phyloP scores from a whole-genome alignment of 2,888 invertebrate species.

The Drepanosiphum platanoidis region DNA sequence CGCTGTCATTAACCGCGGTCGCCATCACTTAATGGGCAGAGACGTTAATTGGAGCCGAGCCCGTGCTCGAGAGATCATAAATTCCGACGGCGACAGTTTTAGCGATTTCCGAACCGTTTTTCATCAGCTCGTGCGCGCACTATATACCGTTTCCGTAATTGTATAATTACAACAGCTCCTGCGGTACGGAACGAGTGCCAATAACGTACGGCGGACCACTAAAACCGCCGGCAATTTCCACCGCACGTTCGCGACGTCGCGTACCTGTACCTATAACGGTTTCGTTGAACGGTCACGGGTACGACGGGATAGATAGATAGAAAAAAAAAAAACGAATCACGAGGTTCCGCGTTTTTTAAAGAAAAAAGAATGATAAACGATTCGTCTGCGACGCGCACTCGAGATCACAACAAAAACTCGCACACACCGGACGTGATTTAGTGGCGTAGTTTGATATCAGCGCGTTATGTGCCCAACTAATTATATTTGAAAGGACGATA shows the following conservation, averaged over 20 bases:
- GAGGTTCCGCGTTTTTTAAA: not conserved
- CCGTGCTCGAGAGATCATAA: conserved; percentile 19
- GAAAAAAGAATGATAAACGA: not conserved
- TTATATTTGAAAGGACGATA: too few relatives aligned
- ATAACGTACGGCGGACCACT: not conserved
- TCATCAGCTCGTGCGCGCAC: not conserved
- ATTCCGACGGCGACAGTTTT: conserved; percentile 12
- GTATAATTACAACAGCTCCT: not conserved
- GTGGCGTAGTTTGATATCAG: too few relatives aligned
- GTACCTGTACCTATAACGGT: conserved; percentile 13
- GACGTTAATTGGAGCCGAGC: conserved; percentile 14
- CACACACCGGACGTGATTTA: not conserved
- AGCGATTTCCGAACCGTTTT: conserved; percentile 22
- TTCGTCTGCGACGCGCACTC: not conserved
- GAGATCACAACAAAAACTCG: not conserved
- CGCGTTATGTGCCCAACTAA: too few relatives aligned
- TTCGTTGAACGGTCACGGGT: not conserved
- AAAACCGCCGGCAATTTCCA: not conserved
- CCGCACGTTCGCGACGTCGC: not conserved
- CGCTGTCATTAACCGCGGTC: not conserved
- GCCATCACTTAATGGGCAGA: not conserved
- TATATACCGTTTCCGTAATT: conserved; percentile 1
- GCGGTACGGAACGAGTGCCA: not conserved
- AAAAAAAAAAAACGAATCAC: not conserved
- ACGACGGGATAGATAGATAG: not conserved